These are phyloP conservation scores for Yponomeuta malinellus DNA, from an alignment of 2,888 invertebrate genomes.

Conservation along the genomic window DNA sequence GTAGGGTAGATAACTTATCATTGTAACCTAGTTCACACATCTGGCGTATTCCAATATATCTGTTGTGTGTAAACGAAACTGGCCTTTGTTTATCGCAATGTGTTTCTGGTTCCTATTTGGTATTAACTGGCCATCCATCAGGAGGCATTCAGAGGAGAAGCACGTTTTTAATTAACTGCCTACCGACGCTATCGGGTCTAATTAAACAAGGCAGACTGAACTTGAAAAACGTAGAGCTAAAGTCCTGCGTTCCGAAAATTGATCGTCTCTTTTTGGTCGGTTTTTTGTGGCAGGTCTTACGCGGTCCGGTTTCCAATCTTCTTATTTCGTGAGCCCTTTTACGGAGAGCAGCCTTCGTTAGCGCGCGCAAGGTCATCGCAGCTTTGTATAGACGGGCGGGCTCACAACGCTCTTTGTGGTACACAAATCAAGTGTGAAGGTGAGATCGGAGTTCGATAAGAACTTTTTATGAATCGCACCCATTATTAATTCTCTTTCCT, in stretches of 20 bases:
- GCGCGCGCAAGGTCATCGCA: constrained; percentile 62
- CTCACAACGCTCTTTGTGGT: constrained; percentile 25
- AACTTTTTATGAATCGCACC: neutral
- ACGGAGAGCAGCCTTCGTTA: constrained; percentile 67
- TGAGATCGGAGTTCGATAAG: neutral
- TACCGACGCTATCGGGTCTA: neutral
- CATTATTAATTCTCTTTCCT: neutral
- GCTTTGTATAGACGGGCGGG: constrained; percentile 32
- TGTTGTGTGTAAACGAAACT: neutral
- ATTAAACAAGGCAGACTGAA: neutral
- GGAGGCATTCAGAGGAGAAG: neutral
- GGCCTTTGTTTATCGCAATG: neutral
- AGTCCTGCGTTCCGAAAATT: constrained; percentile 11
- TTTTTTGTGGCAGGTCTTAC: constrained; percentile 69
- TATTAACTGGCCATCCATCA: neutral
- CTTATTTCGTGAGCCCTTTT: constrained; percentile 53
- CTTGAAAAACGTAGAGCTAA: neutral
- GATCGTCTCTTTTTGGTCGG: neutral
- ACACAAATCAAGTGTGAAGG: constrained; percentile 4
- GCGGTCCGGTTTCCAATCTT: constrained; percentile 39
- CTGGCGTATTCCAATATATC: constrained; percentile 44
- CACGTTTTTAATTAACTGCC: constrained; percentile 1
- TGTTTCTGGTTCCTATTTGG: neutral
- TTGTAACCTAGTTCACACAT: constrained; percentile 66
- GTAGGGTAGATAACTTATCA: constrained; percentile 37